Base-by-base conservation (phyloP, 1,140 invertebrate species). In the Apis dorsata region DNA sequence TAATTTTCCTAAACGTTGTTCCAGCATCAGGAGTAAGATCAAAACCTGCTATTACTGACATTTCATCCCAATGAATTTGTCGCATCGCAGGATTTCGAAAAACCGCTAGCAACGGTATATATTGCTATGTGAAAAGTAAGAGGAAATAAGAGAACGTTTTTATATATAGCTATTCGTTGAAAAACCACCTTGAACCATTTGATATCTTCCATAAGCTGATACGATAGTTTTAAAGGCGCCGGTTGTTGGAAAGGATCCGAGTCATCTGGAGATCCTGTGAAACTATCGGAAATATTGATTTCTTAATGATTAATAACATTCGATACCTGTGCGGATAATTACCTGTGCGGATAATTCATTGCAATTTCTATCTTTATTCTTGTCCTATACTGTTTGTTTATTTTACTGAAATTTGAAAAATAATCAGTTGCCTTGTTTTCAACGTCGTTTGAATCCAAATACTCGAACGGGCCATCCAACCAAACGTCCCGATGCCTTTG, bases 11-110 rank as follows among this genome's bases (percentile, higher is more conserved):
- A 12, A 97, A 91, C 69, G 95, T 95, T 2, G 95, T 94, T 63
- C 96, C 94, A 84, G 96, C 93, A 93, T 96, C 94, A 4, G 96
- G 96, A 0, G 95, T 95, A 3, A 97, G 91, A 89, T 96, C 94
- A 76, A 94, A 94, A 10, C 95, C 95, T 15, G 95, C 94, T 49
- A 96, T 95, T n/a, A 93, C 91, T 0, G 96, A 96, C 93, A 97
- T 96, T 90, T 96, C 95, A 19, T 95, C 93, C 97, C 96, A 97
- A 89, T 97, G 96, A n/a, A 96, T 92, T 49, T 95, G 92, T 19
- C 94, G 91, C 21, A 97, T 87, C 4, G 95, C 96, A 51, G 95
- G 95, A 93, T 97, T 97, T 84, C 96, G 97, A 79, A 97, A 96
- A 53, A 94, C 91, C 21, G 96, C 94, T 1, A 97, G 87, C 17